Evolutionary conservation across 2,797 vertebrate species (phyloP).

Genomic region (Peromyscus melanophrys): DNA sequence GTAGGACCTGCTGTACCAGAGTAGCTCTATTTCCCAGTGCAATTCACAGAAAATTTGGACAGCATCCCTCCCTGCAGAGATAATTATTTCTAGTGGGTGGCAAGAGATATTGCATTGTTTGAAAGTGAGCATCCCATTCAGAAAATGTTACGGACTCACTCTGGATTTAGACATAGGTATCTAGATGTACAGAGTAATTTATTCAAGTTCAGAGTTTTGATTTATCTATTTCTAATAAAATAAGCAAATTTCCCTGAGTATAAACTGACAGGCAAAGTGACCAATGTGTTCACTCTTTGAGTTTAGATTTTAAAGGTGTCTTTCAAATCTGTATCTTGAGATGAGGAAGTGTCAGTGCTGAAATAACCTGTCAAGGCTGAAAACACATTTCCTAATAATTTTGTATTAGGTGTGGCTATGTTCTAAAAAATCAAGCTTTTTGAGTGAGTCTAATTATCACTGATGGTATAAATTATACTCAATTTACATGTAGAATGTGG

Average conservation of each 20-base stretch:
- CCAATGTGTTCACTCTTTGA: not conserved
- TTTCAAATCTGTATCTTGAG: not conserved
- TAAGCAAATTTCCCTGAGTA: not conserved
- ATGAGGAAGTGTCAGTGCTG: not conserved
- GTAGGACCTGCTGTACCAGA: slow-evolving; percentile 85
- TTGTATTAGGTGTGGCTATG: not conserved
- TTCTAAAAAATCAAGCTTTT: not conserved
- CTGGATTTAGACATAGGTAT: not conserved
- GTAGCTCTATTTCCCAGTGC: not conserved
- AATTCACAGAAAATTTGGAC: not conserved
- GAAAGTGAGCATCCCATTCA: not conserved
- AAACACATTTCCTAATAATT: slow-evolving; percentile 35
- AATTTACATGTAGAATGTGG: not conserved
- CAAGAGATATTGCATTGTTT: not conserved
- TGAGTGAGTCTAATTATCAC: slow-evolving; percentile 43
- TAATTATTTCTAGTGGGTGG: not conserved
- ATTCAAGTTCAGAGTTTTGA: not conserved
- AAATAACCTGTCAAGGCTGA: not conserved
- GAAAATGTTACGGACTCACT: not conserved
- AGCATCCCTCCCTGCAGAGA: not conserved
- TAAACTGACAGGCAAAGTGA: not conserved
- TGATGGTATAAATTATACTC: not conserved
- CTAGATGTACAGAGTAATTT: not conserved
- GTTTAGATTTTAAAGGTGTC: slow-evolving; percentile 38
- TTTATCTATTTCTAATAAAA: slow-evolving; percentile 31